Conservation (phyloP, 2,797 vertebrate species). For the Lagocephalus sceleratus region DNA sequence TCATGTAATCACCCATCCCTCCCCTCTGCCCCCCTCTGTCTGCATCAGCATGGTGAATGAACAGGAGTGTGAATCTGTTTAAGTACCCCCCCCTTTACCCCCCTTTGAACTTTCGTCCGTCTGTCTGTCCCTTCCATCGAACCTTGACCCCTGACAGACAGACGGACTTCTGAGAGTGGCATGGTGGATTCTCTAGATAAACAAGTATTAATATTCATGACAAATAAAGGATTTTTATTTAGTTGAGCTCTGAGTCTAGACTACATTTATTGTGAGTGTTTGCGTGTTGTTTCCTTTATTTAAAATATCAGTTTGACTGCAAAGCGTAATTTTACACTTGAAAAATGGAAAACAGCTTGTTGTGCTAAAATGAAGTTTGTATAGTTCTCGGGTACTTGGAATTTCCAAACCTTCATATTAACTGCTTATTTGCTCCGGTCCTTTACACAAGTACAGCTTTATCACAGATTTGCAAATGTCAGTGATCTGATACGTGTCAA, state of each 20-base stretch:
- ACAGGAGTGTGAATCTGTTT: slow-evolving; percentile 59
- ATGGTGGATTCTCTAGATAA: slow-evolving; percentile 70
- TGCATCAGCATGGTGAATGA: slow-evolving; percentile 75
- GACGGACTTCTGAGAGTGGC: slow-evolving; percentile 66
- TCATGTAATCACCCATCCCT: slow-evolving; percentile 47
- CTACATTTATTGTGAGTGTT: slow-evolving; percentile 12
- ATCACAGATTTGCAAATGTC: too few relatives aligned
- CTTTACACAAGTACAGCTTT: too few relatives aligned
- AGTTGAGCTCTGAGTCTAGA: slow-evolving; percentile 46
- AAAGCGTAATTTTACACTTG: too few relatives aligned
- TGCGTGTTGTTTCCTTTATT: too few relatives aligned
- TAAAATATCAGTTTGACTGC: too few relatives aligned
- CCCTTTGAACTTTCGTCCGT: neutral
- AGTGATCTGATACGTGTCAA: too few relatives aligned
- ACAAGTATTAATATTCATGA: slow-evolving; percentile 67
- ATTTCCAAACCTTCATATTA: too few relatives aligned
- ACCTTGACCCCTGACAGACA: slow-evolving; percentile 41
- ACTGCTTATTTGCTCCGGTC: too few relatives aligned
- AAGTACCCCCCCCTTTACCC: slow-evolving; percentile 12
- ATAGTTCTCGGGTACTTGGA: too few relatives aligned
- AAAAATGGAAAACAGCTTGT: too few relatives aligned
- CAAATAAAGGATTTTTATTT: slow-evolving; percentile 80
- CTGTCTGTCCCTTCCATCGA: neutral
- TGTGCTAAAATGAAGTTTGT: too few relatives aligned
- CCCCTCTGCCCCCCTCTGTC: slow-evolving; percentile 31